Evolutionary conservation across 2,113 vertebrate genomes (phyloP).

Genomic region (Pangasianodon gigas): DNA sequence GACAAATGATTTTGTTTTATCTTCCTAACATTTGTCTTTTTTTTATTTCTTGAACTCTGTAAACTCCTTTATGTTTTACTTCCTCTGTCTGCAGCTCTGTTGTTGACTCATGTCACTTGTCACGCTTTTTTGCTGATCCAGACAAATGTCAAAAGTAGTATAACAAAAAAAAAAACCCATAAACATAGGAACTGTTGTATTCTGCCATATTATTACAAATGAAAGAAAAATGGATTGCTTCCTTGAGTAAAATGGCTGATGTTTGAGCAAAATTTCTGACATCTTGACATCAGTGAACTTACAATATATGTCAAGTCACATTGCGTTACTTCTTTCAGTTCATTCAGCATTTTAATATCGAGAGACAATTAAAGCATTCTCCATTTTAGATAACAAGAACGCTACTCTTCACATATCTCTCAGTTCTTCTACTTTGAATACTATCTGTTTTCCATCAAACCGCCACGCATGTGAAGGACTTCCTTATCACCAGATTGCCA

Average conservation of each 20-base stretch:
- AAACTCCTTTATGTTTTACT: background rate
- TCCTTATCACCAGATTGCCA: conserved; percentile 18
- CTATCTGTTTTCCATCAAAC: conserved; percentile 27
- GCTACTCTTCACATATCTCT: background rate
- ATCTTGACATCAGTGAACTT: background rate
- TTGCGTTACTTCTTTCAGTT: background rate
- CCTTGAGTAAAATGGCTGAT: background rate
- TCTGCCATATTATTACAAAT: background rate
- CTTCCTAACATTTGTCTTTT: background rate
- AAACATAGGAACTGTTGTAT: background rate
- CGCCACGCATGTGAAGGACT: background rate
- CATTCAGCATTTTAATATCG: background rate
- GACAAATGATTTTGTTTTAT: background rate
- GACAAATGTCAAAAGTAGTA: background rate
- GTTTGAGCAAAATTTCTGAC: background rate
- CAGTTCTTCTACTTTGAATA: background rate
- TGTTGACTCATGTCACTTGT: background rate
- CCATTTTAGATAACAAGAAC: background rate
- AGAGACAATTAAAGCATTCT: background rate
- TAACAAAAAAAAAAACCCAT: too few species aligned
- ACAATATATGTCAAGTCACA: background rate
- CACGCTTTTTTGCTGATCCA: background rate
- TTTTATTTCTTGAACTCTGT: background rate
- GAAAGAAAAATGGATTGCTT: background rate
- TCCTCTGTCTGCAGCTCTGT: background rate